Base-by-base conservation (phyloP, 2,113 vertebrate genomes). In the Electrona antarctica region DNA sequence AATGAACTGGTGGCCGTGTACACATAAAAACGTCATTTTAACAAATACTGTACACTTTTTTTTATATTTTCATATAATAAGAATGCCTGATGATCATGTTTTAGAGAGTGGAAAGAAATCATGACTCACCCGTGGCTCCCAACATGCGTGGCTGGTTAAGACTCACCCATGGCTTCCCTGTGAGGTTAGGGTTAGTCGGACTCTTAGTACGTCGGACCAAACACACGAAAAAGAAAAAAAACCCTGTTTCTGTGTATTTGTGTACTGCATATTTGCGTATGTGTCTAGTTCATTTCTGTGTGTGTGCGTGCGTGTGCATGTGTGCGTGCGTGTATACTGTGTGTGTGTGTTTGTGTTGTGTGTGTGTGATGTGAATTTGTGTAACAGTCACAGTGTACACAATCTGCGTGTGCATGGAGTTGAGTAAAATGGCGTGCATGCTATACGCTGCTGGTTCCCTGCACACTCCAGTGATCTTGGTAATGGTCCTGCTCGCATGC, bases 381-480 rank as follows among this genome's bases (percentile, higher is more conserved):
- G 55, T 21, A 41, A 41, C 33, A 41, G 33, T 41, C 5, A 41
- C 33, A n/a, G 56, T n/a, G 41, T 21, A 41, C 33, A 15, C 41
- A 48, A 33, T 41, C 14, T 15, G 14, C 47, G 58, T 51, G 60
- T 52, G 60, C 63, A 67, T 60, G 15, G 41, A 72, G 67, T 70
- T 82, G 66, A 64, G 74, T 70, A 82, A 74, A 81, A 85, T 79
- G 85, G 11, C 70, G 21, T 74, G 60, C 60, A 48, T 51, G 21
- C 21, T 21, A 21, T 21, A 1, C 21, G 21, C 2, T 21, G 15
- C 29, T 60, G 82, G 56, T 82, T 75, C 75, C 60, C 48, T 87
- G 88, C 88, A 84, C 87, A 89, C 86, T 91, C 71, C 79, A 82
- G 47, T 87, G 77, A 75, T 83, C 82, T 74, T 57, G 79, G 75